Evolutionary conservation across 2,113 vertebrate genomes (phyloP).

Genomic region (Rousettus leschenaultii): DNA sequence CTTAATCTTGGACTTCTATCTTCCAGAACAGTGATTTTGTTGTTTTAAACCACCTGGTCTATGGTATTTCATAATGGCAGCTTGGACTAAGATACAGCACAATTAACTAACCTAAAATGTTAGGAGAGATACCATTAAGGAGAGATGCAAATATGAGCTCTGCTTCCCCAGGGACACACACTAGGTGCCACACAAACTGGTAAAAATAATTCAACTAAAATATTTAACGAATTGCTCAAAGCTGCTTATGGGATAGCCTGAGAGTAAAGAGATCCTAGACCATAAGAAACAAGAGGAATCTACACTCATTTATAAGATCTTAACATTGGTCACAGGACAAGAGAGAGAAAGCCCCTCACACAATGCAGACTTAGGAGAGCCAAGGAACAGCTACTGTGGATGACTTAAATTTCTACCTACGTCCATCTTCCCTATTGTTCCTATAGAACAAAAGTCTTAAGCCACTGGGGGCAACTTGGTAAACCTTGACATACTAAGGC

Average conservation of each 20-base stretch:
- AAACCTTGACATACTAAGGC: neutral
- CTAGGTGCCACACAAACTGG: neutral
- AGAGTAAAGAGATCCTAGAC: neutral
- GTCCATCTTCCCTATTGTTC: neutral
- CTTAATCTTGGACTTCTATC: neutral
- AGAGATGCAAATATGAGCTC: neutral
- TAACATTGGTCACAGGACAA: neutral
- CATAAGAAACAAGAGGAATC: neutral
- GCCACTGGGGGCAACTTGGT: accelerated
- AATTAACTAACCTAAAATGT: neutral
- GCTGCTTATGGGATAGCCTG: neutral
- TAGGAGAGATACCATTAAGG: neutral
- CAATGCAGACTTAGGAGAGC: neutral
- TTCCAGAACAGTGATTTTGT: neutral
- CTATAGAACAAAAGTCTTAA: neutral
- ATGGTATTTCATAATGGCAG: neutral
- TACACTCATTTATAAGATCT: accelerated
- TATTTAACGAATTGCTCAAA: neutral
- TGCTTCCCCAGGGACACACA: neutral
- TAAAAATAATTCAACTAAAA: neutral
- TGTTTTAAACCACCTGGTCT: neutral
- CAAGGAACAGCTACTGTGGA: neutral
- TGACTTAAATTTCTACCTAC: accelerated
- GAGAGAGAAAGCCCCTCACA: neutral
- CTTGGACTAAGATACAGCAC: neutral